Evolutionary conservation across 2,113 vertebrate genomes (phyloP).

Genomic region (Zapornia atra): DNA sequence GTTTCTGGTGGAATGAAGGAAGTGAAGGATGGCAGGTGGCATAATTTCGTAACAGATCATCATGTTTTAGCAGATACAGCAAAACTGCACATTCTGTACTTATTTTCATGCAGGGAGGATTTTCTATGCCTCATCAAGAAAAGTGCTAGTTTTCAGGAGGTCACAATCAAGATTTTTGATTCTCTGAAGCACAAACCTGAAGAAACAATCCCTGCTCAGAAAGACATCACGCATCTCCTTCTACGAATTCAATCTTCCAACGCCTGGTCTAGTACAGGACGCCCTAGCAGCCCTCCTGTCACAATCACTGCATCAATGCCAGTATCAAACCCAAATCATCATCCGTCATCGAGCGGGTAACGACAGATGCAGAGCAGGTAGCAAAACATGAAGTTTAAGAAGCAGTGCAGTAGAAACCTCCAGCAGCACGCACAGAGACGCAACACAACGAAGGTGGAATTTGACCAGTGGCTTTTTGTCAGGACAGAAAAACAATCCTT

Average conservation of each 20-base stretch:
- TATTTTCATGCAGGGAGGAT: background rate
- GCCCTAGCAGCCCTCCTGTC: background rate
- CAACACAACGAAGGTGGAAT: background rate
- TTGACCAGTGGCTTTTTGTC: rapidly evolving
- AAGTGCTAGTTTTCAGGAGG: background rate
- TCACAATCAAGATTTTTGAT: background rate
- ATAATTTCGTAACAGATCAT: background rate
- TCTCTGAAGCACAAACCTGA: background rate
- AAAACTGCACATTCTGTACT: background rate
- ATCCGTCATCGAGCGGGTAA: background rate
- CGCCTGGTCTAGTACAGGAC: background rate
- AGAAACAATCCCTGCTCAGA: background rate
- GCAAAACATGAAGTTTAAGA: background rate
- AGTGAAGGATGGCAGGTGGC: background rate
- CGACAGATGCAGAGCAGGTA: background rate
- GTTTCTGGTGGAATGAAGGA: background rate
- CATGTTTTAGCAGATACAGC: rapidly evolving
- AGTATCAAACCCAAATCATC: background rate
- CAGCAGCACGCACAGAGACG: background rate
- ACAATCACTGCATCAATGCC: background rate
- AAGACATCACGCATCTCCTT: background rate
- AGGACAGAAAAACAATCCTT: background rate
- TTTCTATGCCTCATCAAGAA: background rate
- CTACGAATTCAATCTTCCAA: background rate
- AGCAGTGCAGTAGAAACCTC: background rate